These are phyloP conservation scores for Channa striata DNA, from an alignment of 2,797 vertebrate species.

Conservation along the genomic window DNA sequence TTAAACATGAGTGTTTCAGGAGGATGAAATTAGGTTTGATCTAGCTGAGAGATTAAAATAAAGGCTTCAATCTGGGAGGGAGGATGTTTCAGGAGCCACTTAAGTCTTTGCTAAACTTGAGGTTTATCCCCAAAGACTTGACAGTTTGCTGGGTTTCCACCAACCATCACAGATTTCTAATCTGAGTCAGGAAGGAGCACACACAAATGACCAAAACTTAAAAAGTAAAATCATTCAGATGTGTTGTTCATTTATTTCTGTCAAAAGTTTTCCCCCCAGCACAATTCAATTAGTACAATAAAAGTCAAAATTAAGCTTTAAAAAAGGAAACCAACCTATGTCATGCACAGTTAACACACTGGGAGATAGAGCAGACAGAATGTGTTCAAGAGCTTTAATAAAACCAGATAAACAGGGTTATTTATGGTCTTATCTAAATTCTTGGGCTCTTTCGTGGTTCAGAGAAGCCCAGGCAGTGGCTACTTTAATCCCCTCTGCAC, in stretches of 20 bases:
- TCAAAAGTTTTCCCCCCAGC: too few relatives aligned
- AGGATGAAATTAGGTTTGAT: constrained; percentile 51
- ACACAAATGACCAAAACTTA: too few relatives aligned
- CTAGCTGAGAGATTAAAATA: constrained; percentile 36
- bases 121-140: too few relatives aligned
- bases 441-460: neutral
- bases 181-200: too few relatives aligned
- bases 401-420: neutral
- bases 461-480: constrained; percentile 7
- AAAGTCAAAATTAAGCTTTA: too few relatives aligned
- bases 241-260: too few relatives aligned
- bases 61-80: constrained; percentile 44
- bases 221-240: too few relatives aligned
- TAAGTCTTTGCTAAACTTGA: too few relatives aligned
- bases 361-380: neutral
- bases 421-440: constrained; percentile 11
- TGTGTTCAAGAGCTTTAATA: constrained; percentile 4
- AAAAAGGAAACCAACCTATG: neutral
- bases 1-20: constrained; percentile 18
- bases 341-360: neutral
- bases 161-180: too few relatives aligned
- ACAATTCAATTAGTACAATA: too few relatives aligned
- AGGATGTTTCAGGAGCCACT: too few relatives aligned
- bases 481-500: constrained; percentile 8
- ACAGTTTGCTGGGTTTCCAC: too few relatives aligned